Percentiles rank a stretch among this genome's conserved stretches.
These are phyloP conservation scores for Drosophila nebulosa DNA, from an alignment of 1,140 invertebrate genomes.

Conservation along the genomic window DNA sequence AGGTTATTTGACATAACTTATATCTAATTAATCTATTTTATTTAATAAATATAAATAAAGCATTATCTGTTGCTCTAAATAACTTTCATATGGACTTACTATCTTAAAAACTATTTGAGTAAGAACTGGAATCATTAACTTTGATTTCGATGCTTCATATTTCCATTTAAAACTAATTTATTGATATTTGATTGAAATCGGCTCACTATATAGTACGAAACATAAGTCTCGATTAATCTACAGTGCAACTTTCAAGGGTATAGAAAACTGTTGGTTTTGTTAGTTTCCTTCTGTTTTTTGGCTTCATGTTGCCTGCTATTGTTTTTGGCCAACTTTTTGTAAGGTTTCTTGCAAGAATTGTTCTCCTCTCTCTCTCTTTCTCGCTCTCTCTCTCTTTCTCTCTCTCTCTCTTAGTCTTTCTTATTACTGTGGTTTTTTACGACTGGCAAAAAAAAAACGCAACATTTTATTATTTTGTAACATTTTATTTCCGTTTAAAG, in stretches of 20 bases:
- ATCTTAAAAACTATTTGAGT: no score
- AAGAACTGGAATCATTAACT: no score
- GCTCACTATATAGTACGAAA: no score
- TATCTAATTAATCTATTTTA: no score
- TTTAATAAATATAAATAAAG: no score
- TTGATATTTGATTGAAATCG: no score
- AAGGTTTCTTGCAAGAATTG: not conserved
- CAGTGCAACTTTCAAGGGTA: not conserved
- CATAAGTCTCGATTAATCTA: not conserved
- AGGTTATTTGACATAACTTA: no score
- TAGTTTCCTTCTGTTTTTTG: slow-evolving; percentile 33
- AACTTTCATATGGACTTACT: no score
- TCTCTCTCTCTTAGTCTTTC: not conserved
- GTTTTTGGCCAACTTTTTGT: slow-evolving; percentile 13
- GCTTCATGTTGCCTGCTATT: slow-evolving; percentile 40
- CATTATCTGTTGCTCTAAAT: no score
- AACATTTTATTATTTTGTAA: slow-evolving; percentile 45
- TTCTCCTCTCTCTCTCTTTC: not conserved
- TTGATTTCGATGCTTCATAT: no score
- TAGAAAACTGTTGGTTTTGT: not conserved
- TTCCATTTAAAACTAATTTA: no score
- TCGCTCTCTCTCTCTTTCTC: not conserved
- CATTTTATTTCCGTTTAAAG: slow-evolving; percentile 61
- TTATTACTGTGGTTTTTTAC: slow-evolving; percentile 57
- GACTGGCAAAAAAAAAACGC: slow-evolving; percentile 27